A percentile compares a stretch with the other conserved stretches of the same genome.
phyloP scores from a whole-genome alignment of 2,888 invertebrate species.

The Cosmopolites sordidus region DNA sequence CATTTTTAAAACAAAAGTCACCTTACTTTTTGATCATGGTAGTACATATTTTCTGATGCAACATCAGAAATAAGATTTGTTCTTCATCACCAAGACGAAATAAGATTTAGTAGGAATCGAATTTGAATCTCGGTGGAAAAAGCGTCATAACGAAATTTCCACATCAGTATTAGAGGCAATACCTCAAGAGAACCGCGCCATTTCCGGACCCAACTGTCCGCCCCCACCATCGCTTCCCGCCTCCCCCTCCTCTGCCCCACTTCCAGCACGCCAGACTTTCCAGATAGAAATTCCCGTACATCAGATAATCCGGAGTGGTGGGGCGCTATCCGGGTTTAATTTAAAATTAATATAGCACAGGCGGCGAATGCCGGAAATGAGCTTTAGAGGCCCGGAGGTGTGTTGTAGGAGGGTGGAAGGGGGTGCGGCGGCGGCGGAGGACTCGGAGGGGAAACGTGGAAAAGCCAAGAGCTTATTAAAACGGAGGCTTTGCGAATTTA shows the following conservation, averaged over 20 bases:
- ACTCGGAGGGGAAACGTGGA: background rate
- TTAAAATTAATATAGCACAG: conserved; percentile 69
- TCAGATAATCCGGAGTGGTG: conserved; percentile 28
- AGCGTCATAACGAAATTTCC: conserved; percentile 21
- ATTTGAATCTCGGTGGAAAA: conserved; percentile 1
- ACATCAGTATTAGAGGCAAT: conserved; percentile 19
- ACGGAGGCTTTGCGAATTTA: conserved; percentile 1
- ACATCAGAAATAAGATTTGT: too few species aligned
- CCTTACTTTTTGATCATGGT: too few species aligned
- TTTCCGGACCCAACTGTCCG: conserved; percentile 22
- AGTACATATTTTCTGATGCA: too few species aligned
- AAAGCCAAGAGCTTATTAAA: conserved; percentile 1
- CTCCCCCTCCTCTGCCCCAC: conserved; percentile 28
- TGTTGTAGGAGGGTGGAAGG: conserved; percentile 4
- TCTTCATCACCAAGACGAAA: too few species aligned
- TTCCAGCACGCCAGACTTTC: conserved; percentile 40
- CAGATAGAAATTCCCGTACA: conserved; percentile 28
- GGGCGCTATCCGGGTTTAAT: conserved; percentile 59
- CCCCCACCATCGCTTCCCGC: conserved; percentile 24
- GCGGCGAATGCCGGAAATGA: conserved; percentile 64
- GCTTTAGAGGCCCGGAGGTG: conserved; percentile 46
- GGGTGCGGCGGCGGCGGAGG: conserved; percentile 1
- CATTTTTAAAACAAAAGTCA: too few species aligned
- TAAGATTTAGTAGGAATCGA: too few species aligned
- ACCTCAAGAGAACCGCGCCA: conserved; percentile 23